A percentile compares a stretch with the other conserved stretches of the same genome.
These are phyloP conservation scores for Vicugna pacos DNA, from an alignment of 2,113 vertebrate species.

Conservation along the genomic window DNA sequence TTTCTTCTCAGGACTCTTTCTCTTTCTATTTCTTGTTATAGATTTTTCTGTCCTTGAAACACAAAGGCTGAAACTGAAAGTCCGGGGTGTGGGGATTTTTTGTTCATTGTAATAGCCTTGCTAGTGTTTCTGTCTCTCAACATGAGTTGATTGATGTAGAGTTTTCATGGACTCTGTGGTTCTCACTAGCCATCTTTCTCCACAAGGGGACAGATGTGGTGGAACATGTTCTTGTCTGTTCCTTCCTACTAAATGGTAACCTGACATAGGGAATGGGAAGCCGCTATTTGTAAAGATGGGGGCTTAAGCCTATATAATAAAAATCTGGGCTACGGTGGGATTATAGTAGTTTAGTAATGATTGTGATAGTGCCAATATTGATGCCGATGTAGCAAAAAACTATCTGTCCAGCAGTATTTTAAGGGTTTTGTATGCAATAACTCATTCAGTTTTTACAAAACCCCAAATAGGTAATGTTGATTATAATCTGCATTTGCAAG, in stretches of 20 bases:
- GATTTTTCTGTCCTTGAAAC: not conserved
- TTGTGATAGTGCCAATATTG: not conserved
- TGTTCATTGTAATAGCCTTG: not conserved
- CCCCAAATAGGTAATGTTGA: not conserved
- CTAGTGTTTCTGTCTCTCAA: not conserved
- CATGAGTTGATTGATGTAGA: not conserved
- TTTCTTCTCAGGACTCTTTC: not conserved
- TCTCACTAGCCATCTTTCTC: not conserved
- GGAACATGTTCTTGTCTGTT: not conserved
- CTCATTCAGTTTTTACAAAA: not conserved
- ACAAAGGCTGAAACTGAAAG: not conserved
- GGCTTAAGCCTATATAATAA: not conserved
- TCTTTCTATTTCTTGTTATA: not conserved
- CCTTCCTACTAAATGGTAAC: not conserved
- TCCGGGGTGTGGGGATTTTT: not conserved
- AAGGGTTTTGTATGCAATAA: conserved; percentile 4
- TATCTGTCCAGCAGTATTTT: not conserved
- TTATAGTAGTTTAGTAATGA: not conserved
- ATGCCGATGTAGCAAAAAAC: not conserved
- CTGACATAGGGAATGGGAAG: not conserved
- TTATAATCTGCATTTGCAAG: not conserved
- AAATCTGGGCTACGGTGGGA: not conserved
- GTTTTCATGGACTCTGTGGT: not conserved
- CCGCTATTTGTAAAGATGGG: not conserved
- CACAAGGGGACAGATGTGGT: not conserved